Evolutionary conservation across 2,797 vertebrate species (phyloP).

Genomic region (Poliocrania exsul): DNA sequence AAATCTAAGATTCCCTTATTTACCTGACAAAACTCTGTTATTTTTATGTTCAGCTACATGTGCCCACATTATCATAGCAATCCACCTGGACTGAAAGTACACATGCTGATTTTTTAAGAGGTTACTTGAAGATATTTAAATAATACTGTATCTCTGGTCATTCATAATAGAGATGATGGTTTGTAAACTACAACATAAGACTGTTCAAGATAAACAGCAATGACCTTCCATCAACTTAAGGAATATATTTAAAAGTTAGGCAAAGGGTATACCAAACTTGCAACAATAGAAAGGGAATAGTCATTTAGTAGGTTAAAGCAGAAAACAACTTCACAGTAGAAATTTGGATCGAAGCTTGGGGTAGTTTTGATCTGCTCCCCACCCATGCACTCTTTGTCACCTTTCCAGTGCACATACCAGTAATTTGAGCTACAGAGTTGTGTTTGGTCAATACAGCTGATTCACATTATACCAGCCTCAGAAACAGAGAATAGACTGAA

Average conservation of each 20-base stretch:
- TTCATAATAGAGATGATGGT: not conserved
- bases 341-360: not conserved
- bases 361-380: not conserved
- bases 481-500: not conserved
- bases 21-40: not conserved
- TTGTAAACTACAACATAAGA: not conserved
- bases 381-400: not conserved
- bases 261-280: not conserved
- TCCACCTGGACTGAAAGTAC: not conserved
- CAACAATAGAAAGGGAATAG: not conserved
- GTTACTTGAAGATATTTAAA: not conserved
- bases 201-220: not conserved
- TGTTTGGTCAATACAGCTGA: not conserved
- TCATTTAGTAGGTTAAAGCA: not conserved
- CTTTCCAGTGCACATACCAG: not conserved
- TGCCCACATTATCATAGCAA: rapidly evolving
- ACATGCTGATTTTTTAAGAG: not conserved
- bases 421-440: not conserved
- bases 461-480: not conserved
- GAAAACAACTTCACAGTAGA: not conserved
- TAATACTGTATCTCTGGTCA: not conserved
- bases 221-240: not conserved
- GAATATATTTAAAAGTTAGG: not conserved
- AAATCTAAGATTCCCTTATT: not conserved
- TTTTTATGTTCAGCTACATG: not conserved